These are phyloP conservation scores for Corythoichthys intestinalis DNA, from an alignment of 2,113 vertebrate species.

Conservation along the genomic window DNA sequence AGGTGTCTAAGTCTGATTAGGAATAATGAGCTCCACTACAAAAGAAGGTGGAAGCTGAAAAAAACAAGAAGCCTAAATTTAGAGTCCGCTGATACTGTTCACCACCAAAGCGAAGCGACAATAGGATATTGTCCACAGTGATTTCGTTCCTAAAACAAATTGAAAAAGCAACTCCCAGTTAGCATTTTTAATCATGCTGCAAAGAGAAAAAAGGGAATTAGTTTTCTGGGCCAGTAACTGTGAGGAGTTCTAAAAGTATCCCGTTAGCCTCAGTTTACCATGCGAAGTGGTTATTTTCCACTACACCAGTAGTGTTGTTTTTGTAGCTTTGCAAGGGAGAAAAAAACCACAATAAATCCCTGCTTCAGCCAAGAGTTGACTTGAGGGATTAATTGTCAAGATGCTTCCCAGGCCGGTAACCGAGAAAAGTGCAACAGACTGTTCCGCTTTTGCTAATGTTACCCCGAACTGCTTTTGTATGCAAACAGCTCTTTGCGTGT, in stretches of 20 bases:
- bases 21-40: neutral
- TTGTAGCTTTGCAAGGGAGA: constrained; percentile 7
- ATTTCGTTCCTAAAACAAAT: neutral
- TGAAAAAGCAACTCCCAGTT: neutral
- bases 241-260: constrained; percentile 8
- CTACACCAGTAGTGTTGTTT: constrained; percentile 10
- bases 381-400: constrained; percentile 23
- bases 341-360: constrained; percentile 20
- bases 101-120: neutral
- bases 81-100: neutral
- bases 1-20: neutral
- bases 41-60: neutral
- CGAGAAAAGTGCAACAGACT: constrained; percentile 29
- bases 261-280: constrained; percentile 11
- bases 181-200: neutral
- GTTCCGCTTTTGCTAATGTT: constrained; percentile 16
- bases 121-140: neutral
- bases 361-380: constrained; percentile 14
- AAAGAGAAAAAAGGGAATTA: neutral
- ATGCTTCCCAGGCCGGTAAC: constrained; percentile 40
- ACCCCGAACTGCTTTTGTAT: constrained; percentile 30
- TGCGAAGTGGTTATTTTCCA: constrained; percentile 22
- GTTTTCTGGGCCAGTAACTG: neutral
- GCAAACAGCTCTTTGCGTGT: constrained; percentile 23
- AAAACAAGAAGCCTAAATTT: neutral